Evolutionary conservation across 2,888 invertebrate species (phyloP).

Genomic region (Limenitis camilla): DNA sequence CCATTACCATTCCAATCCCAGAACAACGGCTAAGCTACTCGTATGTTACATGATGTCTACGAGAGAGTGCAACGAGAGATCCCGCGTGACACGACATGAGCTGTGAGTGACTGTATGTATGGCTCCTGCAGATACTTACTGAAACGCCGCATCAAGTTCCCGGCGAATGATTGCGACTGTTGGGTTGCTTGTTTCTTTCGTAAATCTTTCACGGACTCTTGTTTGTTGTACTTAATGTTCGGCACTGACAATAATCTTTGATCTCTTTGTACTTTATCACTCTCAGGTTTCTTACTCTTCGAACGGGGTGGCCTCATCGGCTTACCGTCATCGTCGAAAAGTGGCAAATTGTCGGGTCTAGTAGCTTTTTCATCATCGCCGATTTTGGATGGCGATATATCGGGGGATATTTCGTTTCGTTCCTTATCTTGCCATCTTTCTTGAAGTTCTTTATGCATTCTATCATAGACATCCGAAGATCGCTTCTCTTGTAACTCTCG

Average conservation of each 20-base stretch:
- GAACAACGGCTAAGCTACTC: slow-evolving; percentile 45
- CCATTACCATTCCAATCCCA: slow-evolving; percentile 60
- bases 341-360: slow-evolving; percentile 79
- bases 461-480: slow-evolving; percentile 49
- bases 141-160: slow-evolving; percentile 87
- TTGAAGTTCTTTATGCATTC: slow-evolving; percentile 64
- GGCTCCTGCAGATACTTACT: slow-evolving; percentile 81
- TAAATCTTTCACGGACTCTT: slow-evolving; percentile 71
- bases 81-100: slow-evolving; percentile 36
- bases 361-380: slow-evolving; percentile 33
- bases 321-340: slow-evolving; percentile 56
- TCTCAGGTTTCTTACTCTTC: slow-evolving; percentile 54
- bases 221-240: slow-evolving; percentile 78
- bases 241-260: slow-evolving; percentile 84
- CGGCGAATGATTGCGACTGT: slow-evolving; percentile 77
- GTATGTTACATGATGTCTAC: slow-evolving; percentile 41
- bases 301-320: slow-evolving; percentile 67
- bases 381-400: slow-evolving; percentile 36
- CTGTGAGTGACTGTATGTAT: slow-evolving; percentile 25
- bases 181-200: slow-evolving; percentile 67
- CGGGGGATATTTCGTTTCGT: slow-evolving; percentile 33
- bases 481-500: slow-evolving; percentile 52
- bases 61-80: slow-evolving; percentile 35
- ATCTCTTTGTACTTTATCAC: slow-evolving; percentile 67
- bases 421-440: slow-evolving; percentile 59